Evolutionary conservation across 1,140 invertebrate genomes (phyloP).

Genomic region (Steinernema khuongi): DNA sequence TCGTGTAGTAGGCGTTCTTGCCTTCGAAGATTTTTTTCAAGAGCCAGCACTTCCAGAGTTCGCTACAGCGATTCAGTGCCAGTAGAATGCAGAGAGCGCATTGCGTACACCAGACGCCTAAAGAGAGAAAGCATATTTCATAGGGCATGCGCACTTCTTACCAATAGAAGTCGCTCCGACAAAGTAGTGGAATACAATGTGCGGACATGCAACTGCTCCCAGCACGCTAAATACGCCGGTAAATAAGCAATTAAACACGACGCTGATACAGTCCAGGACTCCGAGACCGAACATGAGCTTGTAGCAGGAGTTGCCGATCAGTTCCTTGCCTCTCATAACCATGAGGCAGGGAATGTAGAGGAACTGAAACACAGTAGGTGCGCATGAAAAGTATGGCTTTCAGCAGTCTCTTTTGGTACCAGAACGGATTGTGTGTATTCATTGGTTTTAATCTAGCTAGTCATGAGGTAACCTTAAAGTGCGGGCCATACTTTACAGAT

Average conservation of each 20-base stretch:
- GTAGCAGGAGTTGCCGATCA: constrained; percentile 18
- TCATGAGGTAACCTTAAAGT: neutral
- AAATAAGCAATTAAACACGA: neutral
- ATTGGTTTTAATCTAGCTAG: too few relatives aligned
- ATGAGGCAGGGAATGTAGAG: constrained; percentile 23
- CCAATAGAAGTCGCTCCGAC: neutral
- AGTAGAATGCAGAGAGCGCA: neutral
- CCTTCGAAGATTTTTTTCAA: neutral
- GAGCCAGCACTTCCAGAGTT: neutral
- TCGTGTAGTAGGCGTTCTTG: neutral
- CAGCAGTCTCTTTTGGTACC: too few relatives aligned
- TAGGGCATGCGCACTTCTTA: neutral
- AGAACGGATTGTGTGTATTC: too few relatives aligned
- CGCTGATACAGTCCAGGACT: constrained; percentile 3
- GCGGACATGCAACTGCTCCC: neutral
- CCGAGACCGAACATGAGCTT: constrained; percentile 25
- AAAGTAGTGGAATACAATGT: neutral
- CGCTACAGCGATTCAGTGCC: neutral
- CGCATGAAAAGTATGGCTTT: too few relatives aligned
- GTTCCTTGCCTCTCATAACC: neutral
- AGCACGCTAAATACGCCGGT: neutral
- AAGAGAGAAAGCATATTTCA: neutral
- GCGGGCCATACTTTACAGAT: too few relatives aligned
- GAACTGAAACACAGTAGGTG: constrained; percentile 11
- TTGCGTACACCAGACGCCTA: neutral